phyloP scores from a whole-genome alignment of 2,113 vertebrate species.

The Petromus typicus region DNA sequence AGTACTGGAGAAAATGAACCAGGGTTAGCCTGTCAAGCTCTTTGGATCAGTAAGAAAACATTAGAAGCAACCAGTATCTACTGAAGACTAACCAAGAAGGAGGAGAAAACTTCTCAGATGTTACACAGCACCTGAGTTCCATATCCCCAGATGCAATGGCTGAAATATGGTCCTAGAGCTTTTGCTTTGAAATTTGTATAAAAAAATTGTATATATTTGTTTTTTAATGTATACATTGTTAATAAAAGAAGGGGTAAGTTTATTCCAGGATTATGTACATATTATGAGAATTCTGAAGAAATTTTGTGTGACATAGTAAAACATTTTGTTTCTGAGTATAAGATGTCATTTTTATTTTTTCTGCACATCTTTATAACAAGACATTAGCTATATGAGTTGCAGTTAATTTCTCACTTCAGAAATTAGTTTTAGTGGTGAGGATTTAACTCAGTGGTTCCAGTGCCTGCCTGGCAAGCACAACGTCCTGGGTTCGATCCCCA shows the following conservation, averaged over 20 bases:
- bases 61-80: not conserved
- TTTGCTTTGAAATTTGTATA: slow-evolving; percentile 62
- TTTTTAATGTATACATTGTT: slow-evolving; percentile 69
- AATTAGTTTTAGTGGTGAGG: not conserved
- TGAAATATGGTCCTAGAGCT: slow-evolving; percentile 2
- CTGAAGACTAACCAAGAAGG: slow-evolving; percentile 54
- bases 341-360: not conserved
- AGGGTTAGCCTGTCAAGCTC: not conserved
- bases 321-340: slow-evolving; percentile 67
- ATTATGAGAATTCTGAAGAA: slow-evolving; percentile 57
- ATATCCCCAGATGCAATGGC: slow-evolving; percentile 37
- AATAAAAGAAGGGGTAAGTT: slow-evolving; percentile 1
- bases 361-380: not conserved
- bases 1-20: slow-evolving; percentile 92
- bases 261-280: slow-evolving; percentile 75
- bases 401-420: not conserved
- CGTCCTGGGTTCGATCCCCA: no score
- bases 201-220: slow-evolving; percentile 60
- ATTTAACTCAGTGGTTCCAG: no score
- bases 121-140: not conserved
- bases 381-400: not conserved
- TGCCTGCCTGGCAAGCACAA: no score
- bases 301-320: slow-evolving; percentile 63
- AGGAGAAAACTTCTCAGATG: slow-evolving; percentile 43
- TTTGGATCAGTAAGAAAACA: slow-evolving; percentile 19